Base-by-base conservation (phyloP, 2,113 vertebrate genomes). In the Ardeotis arabs region DNA sequence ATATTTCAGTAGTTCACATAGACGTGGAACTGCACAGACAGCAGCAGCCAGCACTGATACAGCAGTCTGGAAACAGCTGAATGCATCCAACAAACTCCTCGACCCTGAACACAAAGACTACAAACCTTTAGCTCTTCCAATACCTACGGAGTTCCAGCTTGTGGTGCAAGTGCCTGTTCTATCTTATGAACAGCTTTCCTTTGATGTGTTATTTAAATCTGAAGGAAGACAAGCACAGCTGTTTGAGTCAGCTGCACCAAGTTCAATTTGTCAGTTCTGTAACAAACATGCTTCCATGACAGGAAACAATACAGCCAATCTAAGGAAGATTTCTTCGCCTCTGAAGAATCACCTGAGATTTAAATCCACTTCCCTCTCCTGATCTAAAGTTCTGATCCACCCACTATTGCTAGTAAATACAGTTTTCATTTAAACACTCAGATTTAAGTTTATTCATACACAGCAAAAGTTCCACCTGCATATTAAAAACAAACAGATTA, bases 401-500 rank as follows among this genome's bases (percentile, higher is more conserved):
- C 79, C 78, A 1, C 84, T 93, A 56, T 4, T 81, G 73, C 94
- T 96, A 83, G 89, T 64, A 77, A 88, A 96, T 94, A 33, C 97
- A 90, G 59, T 85, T 97, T 96, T 95, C 47, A 60, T 96, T 97
- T 97, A 96, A 98, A 97, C 91, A 97, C 85, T 95, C 78, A 92
- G 78, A 94, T 89, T 96, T 86, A 78, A 87, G 81, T 98, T 98
- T 97, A 98, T 98, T 98, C 93, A 81, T 58, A 96, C 88, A 97
- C 92, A 93, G 97, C 94, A 93, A 70, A 95, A 91, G 78, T 96
- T 95, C 87, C 96, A 98, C 97, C 96, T 98, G 95, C 90, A 90
- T 96, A 98, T 97, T 98, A 97, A 97, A 97, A 98, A 95, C 97
- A 97, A 97, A 95, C 96, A 98, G 91, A 93, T 97, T 97, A 98